Percentiles rank a stretch among this genome's conserved stretches.
Conservation (phyloP, 2,113 vertebrate species). For the Taurulus bubalis region DNA sequence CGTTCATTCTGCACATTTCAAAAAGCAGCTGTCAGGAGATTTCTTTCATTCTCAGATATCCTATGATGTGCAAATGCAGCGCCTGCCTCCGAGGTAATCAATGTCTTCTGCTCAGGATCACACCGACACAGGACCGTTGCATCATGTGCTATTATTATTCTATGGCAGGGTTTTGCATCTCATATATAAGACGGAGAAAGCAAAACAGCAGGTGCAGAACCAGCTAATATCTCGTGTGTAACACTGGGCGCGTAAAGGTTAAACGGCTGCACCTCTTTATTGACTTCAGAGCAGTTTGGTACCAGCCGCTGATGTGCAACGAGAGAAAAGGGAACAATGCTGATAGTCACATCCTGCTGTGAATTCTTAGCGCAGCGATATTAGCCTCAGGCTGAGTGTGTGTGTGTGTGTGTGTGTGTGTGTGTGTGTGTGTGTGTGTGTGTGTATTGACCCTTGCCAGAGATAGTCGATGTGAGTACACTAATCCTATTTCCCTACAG, state of each 20-base stretch:
- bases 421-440: slow-evolving; percentile 17
- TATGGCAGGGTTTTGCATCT: slow-evolving; percentile 40
- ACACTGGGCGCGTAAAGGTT: slow-evolving; percentile 35
- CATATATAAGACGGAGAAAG: slow-evolving; percentile 1
- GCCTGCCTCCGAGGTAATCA: slow-evolving; percentile 59
- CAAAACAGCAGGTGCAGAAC: background rate
- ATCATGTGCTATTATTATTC: slow-evolving; percentile 54
- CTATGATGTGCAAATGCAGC: slow-evolving; percentile 50
- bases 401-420: slow-evolving; percentile 27
- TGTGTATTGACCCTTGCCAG: slow-evolving; percentile 44
- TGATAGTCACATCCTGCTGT: slow-evolving; percentile 28
- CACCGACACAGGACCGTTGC: slow-evolving; percentile 61
- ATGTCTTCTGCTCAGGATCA: slow-evolving; percentile 41
- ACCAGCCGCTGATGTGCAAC: slow-evolving; percentile 37
- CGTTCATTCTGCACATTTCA: slow-evolving; percentile 19
- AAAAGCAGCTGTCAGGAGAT: slow-evolving; percentile 40
- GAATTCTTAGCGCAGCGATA: slow-evolving; percentile 26
- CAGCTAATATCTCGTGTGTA: slow-evolving; percentile 37
- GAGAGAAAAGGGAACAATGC: slow-evolving; percentile 38
- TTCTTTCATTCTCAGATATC: slow-evolving; percentile 27
- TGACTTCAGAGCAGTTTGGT: slow-evolving; percentile 26
- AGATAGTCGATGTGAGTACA: slow-evolving; percentile 40
- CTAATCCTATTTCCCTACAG: slow-evolving; percentile 65
- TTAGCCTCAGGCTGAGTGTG: slow-evolving; percentile 24
- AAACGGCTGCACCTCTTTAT: slow-evolving; percentile 39